phyloP scores from a whole-genome alignment of 2,797 vertebrate genomes.

The Schizothorax lantsangensis region DNA sequence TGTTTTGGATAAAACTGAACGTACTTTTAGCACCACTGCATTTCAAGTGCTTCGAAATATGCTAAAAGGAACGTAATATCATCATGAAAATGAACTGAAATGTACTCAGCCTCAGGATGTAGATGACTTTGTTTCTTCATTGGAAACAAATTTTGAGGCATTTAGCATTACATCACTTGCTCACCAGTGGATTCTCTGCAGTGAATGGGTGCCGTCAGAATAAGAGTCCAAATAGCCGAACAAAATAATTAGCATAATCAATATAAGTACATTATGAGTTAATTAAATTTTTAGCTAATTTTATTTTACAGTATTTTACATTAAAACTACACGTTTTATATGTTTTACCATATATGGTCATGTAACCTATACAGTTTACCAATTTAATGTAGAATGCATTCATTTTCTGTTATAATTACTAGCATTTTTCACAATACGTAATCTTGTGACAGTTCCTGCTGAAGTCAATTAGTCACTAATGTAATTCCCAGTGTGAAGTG shows the following conservation, averaged over 20 bases:
- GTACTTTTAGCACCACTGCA: background rate
- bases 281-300: background rate
- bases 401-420: background rate
- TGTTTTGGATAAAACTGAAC: background rate
- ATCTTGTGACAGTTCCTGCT: background rate
- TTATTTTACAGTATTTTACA: background rate
- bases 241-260: too few species aligned
- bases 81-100: too few species aligned
- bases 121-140: background rate
- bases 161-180: background rate
- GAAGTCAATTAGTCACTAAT: background rate
- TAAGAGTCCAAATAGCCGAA: too few species aligned
- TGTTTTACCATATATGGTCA: background rate
- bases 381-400: background rate
- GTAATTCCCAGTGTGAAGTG: background rate
- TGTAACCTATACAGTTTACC: background rate
- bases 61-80: background rate
- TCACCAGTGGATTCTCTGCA: background rate
- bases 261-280: background rate
- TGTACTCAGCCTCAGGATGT: background rate
- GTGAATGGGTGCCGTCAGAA: background rate
- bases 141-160: background rate
- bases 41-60: background rate
- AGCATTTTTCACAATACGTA: background rate
- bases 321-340: background rate